Conservation (phyloP, 2,113 vertebrate species). For the Phrynocephalus versicolor region DNA sequence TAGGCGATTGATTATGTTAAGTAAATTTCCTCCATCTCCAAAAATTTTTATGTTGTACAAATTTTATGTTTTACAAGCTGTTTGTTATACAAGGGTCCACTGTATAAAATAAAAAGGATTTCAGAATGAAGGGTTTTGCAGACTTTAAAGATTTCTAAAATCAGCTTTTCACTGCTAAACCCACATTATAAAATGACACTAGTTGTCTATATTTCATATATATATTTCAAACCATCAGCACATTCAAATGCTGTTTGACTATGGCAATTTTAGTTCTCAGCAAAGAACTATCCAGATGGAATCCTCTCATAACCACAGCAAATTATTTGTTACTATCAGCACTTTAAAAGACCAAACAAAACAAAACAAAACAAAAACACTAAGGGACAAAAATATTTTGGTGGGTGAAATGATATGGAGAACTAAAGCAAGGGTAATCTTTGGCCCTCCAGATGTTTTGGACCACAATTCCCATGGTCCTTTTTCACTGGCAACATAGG, state of each 20-base stretch:
- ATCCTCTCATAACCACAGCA: neutral
- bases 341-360: neutral
- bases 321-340: neutral
- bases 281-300: neutral
- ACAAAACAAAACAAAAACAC: too few species aligned
- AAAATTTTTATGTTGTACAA: too few species aligned
- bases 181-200: neutral
- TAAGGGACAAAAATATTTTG: neutral
- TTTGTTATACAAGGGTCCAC: too few species aligned
- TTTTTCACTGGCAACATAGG: too few species aligned
- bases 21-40: too few species aligned
- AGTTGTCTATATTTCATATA: too few species aligned
- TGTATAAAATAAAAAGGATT: conserved; percentile 8
- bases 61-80: too few species aligned
- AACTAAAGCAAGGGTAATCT: too few species aligned
- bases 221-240: conserved; percentile 7
- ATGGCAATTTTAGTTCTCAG: neutral
- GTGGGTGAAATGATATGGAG: neutral
- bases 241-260: neutral
- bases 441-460: too few species aligned
- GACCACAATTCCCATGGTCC: too few species aligned
- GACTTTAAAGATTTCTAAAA: conserved; percentile 9
- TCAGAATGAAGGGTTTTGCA: conserved; percentile 9
- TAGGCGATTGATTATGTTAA: too few species aligned
- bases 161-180: neutral